phyloP scores from a whole-genome alignment of 2,113 vertebrate genomes.

The Electrona antarctica region DNA sequence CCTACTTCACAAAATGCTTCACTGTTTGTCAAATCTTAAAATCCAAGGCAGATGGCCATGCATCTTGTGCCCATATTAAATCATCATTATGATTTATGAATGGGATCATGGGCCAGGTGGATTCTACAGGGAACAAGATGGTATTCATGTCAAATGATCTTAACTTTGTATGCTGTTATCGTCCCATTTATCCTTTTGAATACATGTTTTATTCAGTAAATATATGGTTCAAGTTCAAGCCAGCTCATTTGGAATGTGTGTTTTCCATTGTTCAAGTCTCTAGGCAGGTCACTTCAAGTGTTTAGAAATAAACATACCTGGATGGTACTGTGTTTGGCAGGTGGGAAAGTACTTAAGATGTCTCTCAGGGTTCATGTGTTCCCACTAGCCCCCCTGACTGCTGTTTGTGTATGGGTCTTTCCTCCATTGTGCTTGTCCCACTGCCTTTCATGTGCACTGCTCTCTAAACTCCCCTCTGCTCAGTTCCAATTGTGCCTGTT shows the following conservation, averaged over 20 bases:
- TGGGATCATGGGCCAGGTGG: constrained; percentile 42
- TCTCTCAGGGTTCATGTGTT: constrained; percentile 32
- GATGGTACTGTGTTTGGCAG: constrained; percentile 41
- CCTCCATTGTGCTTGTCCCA: constrained; percentile 33
- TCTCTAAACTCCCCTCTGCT: constrained; percentile 30
- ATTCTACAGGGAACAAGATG: constrained; percentile 8
- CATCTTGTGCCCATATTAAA: constrained; percentile 16
- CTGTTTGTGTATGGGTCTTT: constrained; percentile 44
- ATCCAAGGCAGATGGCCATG: constrained; percentile 6
- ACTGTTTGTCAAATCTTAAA: background rate
- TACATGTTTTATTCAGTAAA: background rate
- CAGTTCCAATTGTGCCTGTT: constrained; percentile 39
- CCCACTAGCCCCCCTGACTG: constrained; percentile 19
- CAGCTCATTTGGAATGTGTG: background rate
- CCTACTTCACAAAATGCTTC: constrained; percentile 6
- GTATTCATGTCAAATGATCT: constrained; percentile 38
- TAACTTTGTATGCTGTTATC: constrained; percentile 16
- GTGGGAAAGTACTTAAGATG: constrained; percentile 45
- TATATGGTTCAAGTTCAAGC: constrained; percentile 22
- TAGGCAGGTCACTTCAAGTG: constrained; percentile 18
- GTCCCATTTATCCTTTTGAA: background rate
- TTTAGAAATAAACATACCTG: constrained; percentile 27
- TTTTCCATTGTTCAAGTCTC: constrained; percentile 4
- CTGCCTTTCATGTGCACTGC: constrained; percentile 31
- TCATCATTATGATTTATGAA: constrained; percentile 49